These are phyloP conservation scores for Lerista edwardsae DNA, from an alignment of 2,797 vertebrate species.

Conservation along the genomic window DNA sequence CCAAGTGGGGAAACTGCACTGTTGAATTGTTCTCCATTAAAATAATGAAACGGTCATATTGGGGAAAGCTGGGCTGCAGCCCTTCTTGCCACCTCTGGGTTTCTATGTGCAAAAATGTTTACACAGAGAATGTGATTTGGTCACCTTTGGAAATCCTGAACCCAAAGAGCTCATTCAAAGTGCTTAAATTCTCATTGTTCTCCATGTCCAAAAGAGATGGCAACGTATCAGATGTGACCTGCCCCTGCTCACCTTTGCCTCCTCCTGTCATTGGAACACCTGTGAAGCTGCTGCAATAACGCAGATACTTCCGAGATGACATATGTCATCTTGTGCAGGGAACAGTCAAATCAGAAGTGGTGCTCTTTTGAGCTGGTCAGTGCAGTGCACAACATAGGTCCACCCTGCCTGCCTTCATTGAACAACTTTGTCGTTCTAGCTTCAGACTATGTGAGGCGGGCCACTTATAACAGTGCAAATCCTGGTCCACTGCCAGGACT, in stretches of 20 bases:
- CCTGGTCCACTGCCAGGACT: no score
- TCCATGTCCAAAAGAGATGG: background rate
- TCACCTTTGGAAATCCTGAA: background rate
- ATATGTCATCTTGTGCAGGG: no score
- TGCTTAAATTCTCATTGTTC: background rate
- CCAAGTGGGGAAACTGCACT: background rate
- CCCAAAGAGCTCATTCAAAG: background rate
- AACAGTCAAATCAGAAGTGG: no score
- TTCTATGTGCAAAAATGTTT: background rate
- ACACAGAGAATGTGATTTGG: background rate
- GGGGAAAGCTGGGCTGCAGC: background rate
- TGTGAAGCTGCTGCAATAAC: background rate
- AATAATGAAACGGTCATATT: background rate
- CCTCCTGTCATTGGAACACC: background rate
- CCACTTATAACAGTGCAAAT: no score
- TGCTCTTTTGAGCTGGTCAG: no score
- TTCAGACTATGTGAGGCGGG: no score
- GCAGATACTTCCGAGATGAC: no score
- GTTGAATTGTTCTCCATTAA: background rate
- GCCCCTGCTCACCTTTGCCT: background rate
- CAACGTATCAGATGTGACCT: background rate
- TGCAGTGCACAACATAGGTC: no score
- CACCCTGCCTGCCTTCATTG: no score
- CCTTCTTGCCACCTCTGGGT: background rate
- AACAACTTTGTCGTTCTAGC: no score